Evolutionary conservation across 2,797 vertebrate genomes (phyloP).

Genomic region (Fringilla coelebs): DNA sequence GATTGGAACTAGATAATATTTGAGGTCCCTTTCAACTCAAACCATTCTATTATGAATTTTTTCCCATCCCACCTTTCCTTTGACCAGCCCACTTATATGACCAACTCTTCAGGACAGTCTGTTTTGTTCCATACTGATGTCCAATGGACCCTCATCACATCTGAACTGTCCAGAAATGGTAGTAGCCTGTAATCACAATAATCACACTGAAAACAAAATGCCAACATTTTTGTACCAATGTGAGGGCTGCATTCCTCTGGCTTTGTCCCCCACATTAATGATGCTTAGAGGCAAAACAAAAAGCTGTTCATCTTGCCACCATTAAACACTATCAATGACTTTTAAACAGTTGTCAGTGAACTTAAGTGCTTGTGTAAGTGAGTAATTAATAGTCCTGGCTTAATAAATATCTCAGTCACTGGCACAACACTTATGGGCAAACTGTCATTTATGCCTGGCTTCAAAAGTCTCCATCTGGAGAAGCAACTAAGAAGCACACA

Average conservation of each 20-base stretch:
- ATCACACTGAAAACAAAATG: neutral
- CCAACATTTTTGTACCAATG: neutral
- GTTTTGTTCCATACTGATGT: neutral
- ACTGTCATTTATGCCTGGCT: neutral
- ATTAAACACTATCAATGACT: neutral
- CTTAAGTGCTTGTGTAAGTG: neutral
- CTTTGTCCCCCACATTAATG: constrained; percentile 27
- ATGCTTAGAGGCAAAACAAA: constrained; percentile 17
- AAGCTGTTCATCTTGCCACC: neutral
- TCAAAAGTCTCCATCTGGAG: constrained; percentile 12
- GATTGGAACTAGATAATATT: neutral
- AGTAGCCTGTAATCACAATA: neutral
- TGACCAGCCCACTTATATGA: neutral
- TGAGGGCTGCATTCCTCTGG: constrained; percentile 14
- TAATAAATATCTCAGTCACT: neutral
- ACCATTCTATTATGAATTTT: neutral
- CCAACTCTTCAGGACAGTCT: neutral
- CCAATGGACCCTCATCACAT: neutral
- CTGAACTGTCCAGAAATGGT: neutral
- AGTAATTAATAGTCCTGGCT: neutral
- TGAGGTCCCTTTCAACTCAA: neutral
- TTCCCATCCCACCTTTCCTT: neutral
- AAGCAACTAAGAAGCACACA: neutral
- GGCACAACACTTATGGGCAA: neutral
- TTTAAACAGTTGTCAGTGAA: neutral